Evolutionary conservation across 2,113 vertebrate genomes (phyloP), one percentile per base, ranked within the genome.

Genomic region (Sminthopsis crassicaudata): DNA sequence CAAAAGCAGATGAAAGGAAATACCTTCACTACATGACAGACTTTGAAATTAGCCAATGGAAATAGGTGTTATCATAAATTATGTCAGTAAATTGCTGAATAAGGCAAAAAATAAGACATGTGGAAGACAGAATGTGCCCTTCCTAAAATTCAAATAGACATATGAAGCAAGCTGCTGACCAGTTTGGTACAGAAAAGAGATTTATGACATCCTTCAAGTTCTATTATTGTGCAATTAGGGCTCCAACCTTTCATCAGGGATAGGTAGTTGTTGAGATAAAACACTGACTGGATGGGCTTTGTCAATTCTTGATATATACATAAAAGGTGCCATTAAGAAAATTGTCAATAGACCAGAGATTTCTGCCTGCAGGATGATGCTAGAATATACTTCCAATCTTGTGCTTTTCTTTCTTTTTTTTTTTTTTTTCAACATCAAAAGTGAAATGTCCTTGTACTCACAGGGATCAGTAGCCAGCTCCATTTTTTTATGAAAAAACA

Each of bases 371-470:
- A 46, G 96, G 92, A 97, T 96, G 97, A 97, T 96, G 36, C 94
- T 76, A 97, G 96, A 96, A 97, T 94, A 96, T 5, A 94, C 91
- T 97, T 95, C 53, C 91, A 96, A 95, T 93, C 90, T 98, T 97
- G 96, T 97, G 98, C 97, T 98, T 97, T 90, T 92, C 95, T 95
- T 94, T 97, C 97, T 97, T 98, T 97, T 90, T 92, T 95, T 95
- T 94, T 97, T 98, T 92, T 91, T 97, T 97, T 97, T 93, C 94
- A 96, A 92, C 97, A 94, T 95, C 94, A 95, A 97, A 97, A 92
- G 96, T 97, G 95, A 98, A 94, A 98, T 95, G 94, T 96, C 97
- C 97, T 96, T 98, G 93, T 98, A 95, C 97, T 96, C 92, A 91
- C 95, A 98, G 91, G 96, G 94, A 97, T 97, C 96, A 97, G 95